These are phyloP conservation scores for Xiphorhynchus erythropygius DNA, from an alignment of 2,797 vertebrate genomes.

Conservation along the genomic window DNA sequence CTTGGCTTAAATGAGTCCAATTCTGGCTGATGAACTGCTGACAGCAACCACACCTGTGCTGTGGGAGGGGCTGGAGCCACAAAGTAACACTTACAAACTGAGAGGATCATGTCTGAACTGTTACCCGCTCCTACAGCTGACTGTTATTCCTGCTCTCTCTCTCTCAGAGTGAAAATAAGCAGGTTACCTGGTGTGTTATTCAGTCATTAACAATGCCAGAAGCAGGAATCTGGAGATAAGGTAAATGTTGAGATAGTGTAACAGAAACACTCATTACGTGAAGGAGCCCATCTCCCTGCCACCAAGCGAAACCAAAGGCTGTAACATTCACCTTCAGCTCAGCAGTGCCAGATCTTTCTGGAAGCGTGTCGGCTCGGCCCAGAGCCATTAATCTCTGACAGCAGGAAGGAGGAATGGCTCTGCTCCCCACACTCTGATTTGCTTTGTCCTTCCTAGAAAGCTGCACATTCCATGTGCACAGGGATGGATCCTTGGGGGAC, in stretches of 20 bases:
- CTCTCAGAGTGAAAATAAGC: background rate
- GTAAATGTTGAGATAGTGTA: background rate
- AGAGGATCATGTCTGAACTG: background rate
- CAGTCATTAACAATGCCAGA: background rate
- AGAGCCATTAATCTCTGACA: background rate
- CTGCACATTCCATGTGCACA: background rate
- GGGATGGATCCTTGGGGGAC: background rate
- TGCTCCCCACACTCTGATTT: background rate
- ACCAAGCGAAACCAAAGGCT: background rate
- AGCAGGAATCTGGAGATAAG: background rate
- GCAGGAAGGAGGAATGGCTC: background rate
- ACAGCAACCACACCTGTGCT: background rate
- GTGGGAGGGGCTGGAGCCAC: background rate
- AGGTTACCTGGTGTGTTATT: background rate
- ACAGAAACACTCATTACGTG: background rate
- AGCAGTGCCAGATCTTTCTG: background rate
- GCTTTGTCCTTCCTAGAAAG: constrained; percentile 19
- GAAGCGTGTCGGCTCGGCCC: background rate
- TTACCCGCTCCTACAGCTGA: background rate
- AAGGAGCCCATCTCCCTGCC: background rate
- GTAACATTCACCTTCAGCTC: background rate
- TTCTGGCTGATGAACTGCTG: background rate
- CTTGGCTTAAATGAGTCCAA: background rate
- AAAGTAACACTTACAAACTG: background rate
- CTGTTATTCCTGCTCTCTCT: background rate